A percentile compares a stretch with the other conserved stretches of the same genome.
phyloP scores from a whole-genome alignment of 2,888 invertebrate genomes.

The Pachymerium ferrugineum region DNA sequence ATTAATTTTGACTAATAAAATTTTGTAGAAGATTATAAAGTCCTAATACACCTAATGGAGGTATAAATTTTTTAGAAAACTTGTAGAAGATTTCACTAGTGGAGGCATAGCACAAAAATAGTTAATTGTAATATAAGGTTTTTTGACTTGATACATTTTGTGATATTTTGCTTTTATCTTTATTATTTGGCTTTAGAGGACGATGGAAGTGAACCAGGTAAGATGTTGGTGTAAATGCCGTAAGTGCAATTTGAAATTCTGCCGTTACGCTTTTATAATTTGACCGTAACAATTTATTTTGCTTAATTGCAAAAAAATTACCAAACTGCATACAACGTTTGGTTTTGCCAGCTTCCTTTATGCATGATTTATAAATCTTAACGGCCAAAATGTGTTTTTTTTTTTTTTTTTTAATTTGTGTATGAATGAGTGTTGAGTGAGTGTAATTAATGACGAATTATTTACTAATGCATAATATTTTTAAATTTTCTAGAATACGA shows the following conservation, averaged over 20 bases:
- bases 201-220: conserved; percentile 34
- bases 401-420: not conserved
- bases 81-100: no score
- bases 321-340: no score
- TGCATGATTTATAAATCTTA: not conserved
- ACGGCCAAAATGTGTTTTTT: not conserved
- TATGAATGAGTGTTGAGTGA: no score
- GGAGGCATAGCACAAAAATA: no score
- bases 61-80: no score
- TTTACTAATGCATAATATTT: not conserved
- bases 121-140: no score
- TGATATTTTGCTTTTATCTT: conserved; percentile 32
- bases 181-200: conserved; percentile 35
- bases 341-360: not conserved
- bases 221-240: conserved; percentile 29
- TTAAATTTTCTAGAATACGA: not conserved
- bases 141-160: not conserved
- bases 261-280: not conserved
- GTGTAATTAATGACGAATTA: not conserved
- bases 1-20: no score
- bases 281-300: not conserved
- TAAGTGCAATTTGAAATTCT: not conserved
- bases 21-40: no score
- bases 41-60: no score
- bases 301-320: not conserved